phyloP scores from a whole-genome alignment of 2,113 vertebrate species.

The Varanus komodoensis region DNA sequence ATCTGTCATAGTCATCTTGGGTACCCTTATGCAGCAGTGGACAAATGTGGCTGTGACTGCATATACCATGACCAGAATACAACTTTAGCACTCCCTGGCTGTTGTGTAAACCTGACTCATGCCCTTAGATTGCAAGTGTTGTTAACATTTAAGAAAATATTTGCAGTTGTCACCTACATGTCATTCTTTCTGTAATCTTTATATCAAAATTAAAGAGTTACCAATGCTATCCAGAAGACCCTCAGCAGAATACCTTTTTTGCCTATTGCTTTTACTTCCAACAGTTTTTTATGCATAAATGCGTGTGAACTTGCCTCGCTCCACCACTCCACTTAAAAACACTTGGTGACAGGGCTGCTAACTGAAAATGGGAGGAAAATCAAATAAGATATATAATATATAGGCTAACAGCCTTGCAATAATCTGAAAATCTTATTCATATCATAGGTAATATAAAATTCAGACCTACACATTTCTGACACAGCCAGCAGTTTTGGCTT shows the following conservation, averaged over 20 bases:
- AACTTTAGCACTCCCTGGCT: not conserved
- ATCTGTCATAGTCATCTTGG: not conserved
- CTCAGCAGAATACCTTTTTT: slow-evolving; percentile 13
- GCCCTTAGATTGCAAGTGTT: slow-evolving; percentile 28
- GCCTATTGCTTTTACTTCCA: not conserved
- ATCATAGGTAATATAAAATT: not conserved
- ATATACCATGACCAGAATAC: not conserved
- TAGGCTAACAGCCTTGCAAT: not conserved
- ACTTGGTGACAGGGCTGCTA: not conserved
- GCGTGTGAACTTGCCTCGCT: too few species aligned
- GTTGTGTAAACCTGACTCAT: slow-evolving; percentile 1
- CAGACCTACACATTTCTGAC: not conserved
- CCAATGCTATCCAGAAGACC: not conserved
- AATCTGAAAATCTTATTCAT: not conserved
- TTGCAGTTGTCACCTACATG: not conserved
- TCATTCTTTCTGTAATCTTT: slow-evolving; percentile 26
- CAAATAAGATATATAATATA: not conserved
- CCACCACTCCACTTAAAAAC: not conserved
- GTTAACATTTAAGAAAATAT: slow-evolving; percentile 34
- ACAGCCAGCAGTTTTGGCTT: not conserved
- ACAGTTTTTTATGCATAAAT: not conserved
- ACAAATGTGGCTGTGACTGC: not conserved
- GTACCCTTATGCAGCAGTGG: not conserved
- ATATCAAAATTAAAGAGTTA: slow-evolving; percentile 3
- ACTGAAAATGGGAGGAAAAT: not conserved